These are phyloP conservation scores for Emydoidea blandingii DNA, from an alignment of 2,797 vertebrate species.

Conservation along the genomic window DNA sequence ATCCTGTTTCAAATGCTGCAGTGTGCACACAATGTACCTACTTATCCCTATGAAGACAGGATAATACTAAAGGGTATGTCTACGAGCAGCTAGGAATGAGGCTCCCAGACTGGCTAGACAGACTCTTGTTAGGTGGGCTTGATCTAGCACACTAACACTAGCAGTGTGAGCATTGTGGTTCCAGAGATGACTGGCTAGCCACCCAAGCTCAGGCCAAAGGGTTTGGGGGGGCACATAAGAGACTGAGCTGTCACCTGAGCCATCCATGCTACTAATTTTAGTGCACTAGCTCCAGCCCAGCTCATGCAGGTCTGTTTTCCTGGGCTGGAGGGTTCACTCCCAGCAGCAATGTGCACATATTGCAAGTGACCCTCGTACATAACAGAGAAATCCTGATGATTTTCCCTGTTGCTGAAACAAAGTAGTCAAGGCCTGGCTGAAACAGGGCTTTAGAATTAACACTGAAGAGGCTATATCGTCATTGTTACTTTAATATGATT, in stretches of 20 bases:
- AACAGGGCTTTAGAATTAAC: background rate
- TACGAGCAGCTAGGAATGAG: background rate
- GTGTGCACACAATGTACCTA: background rate
- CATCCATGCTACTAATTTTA: no score
- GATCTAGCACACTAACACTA: background rate
- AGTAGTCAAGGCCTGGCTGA: background rate
- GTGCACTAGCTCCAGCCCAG: background rate
- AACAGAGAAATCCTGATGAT: background rate
- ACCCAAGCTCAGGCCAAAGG: background rate
- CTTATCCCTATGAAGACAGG: background rate
- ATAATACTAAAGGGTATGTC: background rate
- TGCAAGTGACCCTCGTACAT: background rate
- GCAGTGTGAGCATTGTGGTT: background rate
- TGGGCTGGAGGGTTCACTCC: background rate
- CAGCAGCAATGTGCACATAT: no score
- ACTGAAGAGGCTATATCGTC: background rate
- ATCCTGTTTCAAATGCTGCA: no score
- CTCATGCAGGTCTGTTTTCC: background rate
- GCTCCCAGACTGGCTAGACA: background rate
- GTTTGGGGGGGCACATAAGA: background rate
- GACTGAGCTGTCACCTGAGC: background rate
- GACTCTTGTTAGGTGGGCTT: no score
- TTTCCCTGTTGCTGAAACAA: background rate
- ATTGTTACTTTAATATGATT: background rate
- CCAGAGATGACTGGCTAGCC: background rate